Evolutionary conservation across 2,797 vertebrate genomes (phyloP).

Genomic region (Halcyon badia): DNA sequence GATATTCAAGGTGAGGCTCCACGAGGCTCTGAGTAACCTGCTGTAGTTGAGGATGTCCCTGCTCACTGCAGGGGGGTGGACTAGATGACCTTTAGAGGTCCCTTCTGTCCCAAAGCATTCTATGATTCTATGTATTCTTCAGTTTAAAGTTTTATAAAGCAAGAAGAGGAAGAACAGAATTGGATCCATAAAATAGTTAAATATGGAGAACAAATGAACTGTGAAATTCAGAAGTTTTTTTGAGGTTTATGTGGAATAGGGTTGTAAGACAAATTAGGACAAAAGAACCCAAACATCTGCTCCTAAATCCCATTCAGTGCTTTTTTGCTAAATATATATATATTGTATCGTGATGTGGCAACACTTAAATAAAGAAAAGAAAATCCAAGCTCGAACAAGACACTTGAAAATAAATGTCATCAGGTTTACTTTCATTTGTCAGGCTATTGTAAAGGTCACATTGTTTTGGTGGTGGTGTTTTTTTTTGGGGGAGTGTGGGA

Average conservation of each 20-base stretch:
- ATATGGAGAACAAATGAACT: not conserved
- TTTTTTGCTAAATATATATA: not conserved
- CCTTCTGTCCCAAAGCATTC: no score
- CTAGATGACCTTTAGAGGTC: no score
- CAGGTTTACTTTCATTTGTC: not conserved
- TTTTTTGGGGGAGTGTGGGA: no score
- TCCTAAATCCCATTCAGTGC: not conserved
- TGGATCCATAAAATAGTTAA: not conserved
- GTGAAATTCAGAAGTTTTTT: not conserved
- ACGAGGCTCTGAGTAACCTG: no score
- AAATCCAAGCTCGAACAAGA: not conserved
- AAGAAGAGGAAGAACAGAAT: not conserved
- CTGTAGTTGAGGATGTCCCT: no score
- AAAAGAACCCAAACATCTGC: not conserved
- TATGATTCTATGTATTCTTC: not conserved
- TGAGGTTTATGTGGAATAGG: rapidly evolving
- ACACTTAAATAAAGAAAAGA: not conserved
- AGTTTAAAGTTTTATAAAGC: not conserved
- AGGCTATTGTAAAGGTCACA: rapidly evolving
- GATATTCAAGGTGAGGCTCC: no score
- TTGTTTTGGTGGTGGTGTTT: not conserved
- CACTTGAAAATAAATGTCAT: not conserved
- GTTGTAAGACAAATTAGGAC: not conserved
- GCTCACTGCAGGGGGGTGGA: no score
- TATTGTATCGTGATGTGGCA: not conserved